Evolutionary conservation across 2,797 vertebrate genomes (phyloP).

Genomic region (Sebastes itinus): DNA sequence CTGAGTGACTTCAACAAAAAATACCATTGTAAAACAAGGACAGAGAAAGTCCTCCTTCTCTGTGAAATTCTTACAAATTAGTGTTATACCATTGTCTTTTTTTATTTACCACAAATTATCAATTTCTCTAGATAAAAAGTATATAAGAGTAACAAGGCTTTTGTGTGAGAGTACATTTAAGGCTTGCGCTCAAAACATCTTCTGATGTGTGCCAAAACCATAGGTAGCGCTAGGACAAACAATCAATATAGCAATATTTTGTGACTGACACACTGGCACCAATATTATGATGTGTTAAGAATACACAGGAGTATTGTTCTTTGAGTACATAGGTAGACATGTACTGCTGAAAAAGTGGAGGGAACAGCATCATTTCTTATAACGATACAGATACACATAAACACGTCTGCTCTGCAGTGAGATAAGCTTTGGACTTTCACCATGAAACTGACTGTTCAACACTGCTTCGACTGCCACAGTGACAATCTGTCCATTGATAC

Average conservation of each 20-base stretch:
- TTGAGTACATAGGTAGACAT: neutral
- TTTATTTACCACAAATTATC: neutral
- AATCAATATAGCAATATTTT: neutral
- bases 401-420: neutral
- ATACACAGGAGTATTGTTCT: neutral
- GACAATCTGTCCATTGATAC: neutral
- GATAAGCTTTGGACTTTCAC: neutral
- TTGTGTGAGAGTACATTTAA: neutral
- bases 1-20: neutral
- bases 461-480: neutral
- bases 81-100: neutral
- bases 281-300: neutral
- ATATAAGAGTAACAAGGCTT: neutral
- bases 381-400: neutral
- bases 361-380: neutral
- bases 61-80: neutral
- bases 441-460: neutral
- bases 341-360: neutral
- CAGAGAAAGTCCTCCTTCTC: neutral
- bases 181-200: neutral
- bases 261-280: neutral
- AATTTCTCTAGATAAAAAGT: neutral
- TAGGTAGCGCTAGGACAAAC: neutral
- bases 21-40: neutral
- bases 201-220: neutral